Base-by-base conservation (phyloP, 1,140 invertebrate species). In the Drosophila bocqueti region DNA sequence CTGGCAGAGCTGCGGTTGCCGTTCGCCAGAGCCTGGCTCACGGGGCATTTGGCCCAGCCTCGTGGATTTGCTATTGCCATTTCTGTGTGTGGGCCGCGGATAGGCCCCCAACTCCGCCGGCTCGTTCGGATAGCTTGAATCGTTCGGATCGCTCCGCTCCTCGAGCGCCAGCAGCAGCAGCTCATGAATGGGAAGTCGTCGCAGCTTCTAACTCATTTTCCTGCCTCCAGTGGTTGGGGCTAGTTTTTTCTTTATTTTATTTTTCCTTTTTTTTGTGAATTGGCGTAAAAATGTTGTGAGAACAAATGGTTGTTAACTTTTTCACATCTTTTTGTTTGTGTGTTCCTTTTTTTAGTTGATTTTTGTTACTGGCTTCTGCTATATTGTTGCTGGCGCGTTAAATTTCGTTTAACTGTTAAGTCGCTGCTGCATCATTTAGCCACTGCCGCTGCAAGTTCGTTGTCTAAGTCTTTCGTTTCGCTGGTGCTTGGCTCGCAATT, bases 241-340 rank as follows among this genome's bases (percentile, higher is more conserved):
- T 58, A 26, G 38, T 58, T 67, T 61, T 82, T 73, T 49, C 62
- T 50, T 58, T 52, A 47, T 61, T 36, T 15, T 24, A 24, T 24
- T 26, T 26, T 26, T 26, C 26, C 21, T 21, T 21, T 49, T 76
- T 89, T 89, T 89, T 81, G 81, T 82, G 85, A 89, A 90, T 89
- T 81, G 85, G 81, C 85, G 85, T 89, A 90, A 89, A 89, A 89
- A 89, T 90, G 78, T 90, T 89, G 84, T 90, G 85, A 89, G 85
- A 89, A 89, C 84, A 89, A 89, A 90, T 89, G 84, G 84, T 81
- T 85, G 84, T 89, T 89, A 89, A 79, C 78, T 89, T 89, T 90
- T 89, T 71, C 85, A 89, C 85, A 89, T 83, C 47, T 64, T 60
- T 59, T 71, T 66, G 24, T 62, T 57, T 58, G 65, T 42, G 46